These are phyloP conservation scores for Parochlus steinenii DNA, from an alignment of 2,888 invertebrate genomes.

Conservation along the genomic window DNA sequence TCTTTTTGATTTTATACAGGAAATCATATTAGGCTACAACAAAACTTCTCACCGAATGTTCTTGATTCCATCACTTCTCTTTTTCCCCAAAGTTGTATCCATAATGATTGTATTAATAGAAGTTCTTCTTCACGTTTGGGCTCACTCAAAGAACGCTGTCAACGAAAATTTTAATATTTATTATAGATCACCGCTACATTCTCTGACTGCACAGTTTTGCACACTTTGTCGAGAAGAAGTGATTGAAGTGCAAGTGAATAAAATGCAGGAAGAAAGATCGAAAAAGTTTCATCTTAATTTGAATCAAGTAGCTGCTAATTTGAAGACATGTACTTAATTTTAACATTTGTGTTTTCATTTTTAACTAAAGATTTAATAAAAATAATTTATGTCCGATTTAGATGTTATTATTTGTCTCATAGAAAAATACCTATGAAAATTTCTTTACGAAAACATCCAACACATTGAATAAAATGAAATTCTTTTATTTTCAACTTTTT, in stretches of 20 bases:
- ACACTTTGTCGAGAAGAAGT: conserved; percentile 45
- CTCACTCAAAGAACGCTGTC: conserved; percentile 47
- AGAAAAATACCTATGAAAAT: too few relatives aligned
- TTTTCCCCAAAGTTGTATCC: conserved; percentile 37
- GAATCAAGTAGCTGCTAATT: not conserved
- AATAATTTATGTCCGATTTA: too few relatives aligned
- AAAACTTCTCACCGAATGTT: conserved; percentile 35
- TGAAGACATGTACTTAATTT: not conserved
- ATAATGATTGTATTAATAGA: conserved; percentile 38
- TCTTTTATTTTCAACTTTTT: too few relatives aligned
- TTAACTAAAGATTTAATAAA: too few relatives aligned
- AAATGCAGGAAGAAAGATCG: conserved; percentile 47
- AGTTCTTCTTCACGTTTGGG: conserved; percentile 44
- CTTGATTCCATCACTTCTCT: conserved; percentile 40
- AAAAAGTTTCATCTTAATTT: not conserved
- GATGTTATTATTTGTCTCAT: too few relatives aligned
- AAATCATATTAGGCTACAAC: conserved; percentile 26
- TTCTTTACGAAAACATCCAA: too few relatives aligned
- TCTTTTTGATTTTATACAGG: conserved; percentile 17
- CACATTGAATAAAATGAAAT: too few relatives aligned
- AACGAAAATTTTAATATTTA: conserved; percentile 39
- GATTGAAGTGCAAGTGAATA: conserved; percentile 42
- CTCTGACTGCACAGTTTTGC: conserved; percentile 50
- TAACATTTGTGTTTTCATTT: too few relatives aligned
- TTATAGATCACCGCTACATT: conserved; percentile 53